Percentiles rank a stretch among this genome's conserved stretches.
Evolutionary conservation across 2,113 vertebrate genomes (phyloP).

Genomic region (Pica pica): DNA sequence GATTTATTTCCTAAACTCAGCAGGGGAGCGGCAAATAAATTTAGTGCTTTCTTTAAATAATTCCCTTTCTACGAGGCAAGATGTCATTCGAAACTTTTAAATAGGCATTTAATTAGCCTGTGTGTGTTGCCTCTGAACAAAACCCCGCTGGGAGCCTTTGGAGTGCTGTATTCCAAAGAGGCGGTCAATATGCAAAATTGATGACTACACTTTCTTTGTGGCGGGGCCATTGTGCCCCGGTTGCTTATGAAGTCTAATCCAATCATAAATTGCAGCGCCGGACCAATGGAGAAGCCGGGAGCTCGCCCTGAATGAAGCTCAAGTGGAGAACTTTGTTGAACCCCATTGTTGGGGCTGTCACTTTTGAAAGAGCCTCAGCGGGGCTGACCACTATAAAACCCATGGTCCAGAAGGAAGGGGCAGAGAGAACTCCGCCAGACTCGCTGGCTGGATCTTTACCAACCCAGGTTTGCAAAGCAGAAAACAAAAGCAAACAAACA

Average conservation of each 20-base stretch:
- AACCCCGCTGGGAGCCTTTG: constrained; percentile 72
- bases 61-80: constrained; percentile 78
- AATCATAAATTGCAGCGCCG: constrained; percentile 92
- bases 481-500: background rate
- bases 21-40: constrained; percentile 77
- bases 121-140: constrained; percentile 79
- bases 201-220: constrained; percentile 87
- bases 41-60: constrained; percentile 80
- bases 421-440: constrained; percentile 61
- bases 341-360: constrained; percentile 93
- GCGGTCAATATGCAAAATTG: constrained; percentile 88
- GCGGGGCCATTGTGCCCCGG: constrained; percentile 79
- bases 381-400: constrained; percentile 85
- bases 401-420: constrained; percentile 70
- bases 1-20: constrained; percentile 77
- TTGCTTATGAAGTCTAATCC: constrained; percentile 97
- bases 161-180: constrained; percentile 75
- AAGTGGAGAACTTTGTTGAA: constrained; percentile 93
- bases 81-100: constrained; percentile 85
- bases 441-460: constrained; percentile 59
- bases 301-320: constrained; percentile 83
- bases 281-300: constrained; percentile 80
- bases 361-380: constrained; percentile 77
- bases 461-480: constrained; percentile 33
- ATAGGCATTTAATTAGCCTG: constrained; percentile 89